Base-by-base conservation (phyloP, 2,797 vertebrate genomes). In the Lithobates sylvaticus region DNA sequence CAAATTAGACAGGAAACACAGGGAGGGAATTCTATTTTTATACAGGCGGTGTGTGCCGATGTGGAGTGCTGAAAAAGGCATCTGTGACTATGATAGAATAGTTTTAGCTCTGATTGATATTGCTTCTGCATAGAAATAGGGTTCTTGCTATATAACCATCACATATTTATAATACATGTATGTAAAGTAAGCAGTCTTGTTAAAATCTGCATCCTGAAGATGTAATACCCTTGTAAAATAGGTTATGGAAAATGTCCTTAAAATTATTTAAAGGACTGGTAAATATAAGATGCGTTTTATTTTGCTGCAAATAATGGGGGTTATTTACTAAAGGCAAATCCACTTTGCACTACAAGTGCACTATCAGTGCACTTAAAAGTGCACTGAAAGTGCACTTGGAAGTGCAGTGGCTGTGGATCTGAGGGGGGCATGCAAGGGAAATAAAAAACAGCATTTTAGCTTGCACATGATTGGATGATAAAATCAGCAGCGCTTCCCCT, bases 21-120 rank as follows among this genome's bases (percentile, higher is more conserved):
- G 54, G 72, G 80, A 82, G 29, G 67, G 80, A 76, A 82, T 72
- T 78, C 80, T 86, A 86, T 76, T 86, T 86, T 86, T 86, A 86
- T 76, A 81, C 85, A 76, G 44, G 78, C 74, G 27, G 80, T 76
- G 78, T 75, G 73, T 81, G 79, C 71, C 79, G 61, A 64, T 86
- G 70, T 39, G 44, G 78, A 80, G 70, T 36, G 44, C 77, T 80
- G 70, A 76, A 58, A 78, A 78, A 72, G 39, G 39, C 58, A 64
- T 78, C 54, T 79, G 72, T 80, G 61, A 85, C 69, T 78, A 61
- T 71, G 76, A 85, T 85, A 42, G 44, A 29, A 81, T 71, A 39
- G 79, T 29, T 50, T n/a, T 3, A 64, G 69, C 69, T 13, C 69
- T 58, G 47, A 81, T 73, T 79, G 71, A 81, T 81, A 81, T 81